Evolutionary conservation across 2,113 vertebrate genomes (phyloP).

Genomic region (Cryptomyrus ogoouensis): DNA sequence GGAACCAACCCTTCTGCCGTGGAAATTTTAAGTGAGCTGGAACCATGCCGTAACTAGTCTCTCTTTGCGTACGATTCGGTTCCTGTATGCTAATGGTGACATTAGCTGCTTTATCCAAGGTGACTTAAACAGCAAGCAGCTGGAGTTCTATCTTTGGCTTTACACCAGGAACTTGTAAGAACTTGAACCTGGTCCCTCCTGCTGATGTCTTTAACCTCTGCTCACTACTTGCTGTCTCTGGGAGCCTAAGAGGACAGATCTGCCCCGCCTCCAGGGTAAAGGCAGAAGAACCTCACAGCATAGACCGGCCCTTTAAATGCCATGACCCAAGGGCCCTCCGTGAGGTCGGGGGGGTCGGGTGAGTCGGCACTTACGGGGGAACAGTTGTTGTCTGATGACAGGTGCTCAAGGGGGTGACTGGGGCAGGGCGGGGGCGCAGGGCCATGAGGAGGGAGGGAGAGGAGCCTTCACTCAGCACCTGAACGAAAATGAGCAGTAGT

Average conservation of each 20-base stretch:
- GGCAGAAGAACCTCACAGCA: background rate
- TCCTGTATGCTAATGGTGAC: background rate
- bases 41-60: background rate
- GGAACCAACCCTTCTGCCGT: background rate
- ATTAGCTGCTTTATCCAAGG: background rate
- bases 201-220: background rate
- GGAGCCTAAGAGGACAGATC: background rate
- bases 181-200: background rate
- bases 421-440: constrained; percentile 1
- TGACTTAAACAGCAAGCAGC: background rate
- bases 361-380: constrained; percentile 14
- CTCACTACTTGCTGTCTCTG: background rate
- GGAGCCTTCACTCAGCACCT: background rate
- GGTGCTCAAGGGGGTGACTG: constrained; percentile 38
- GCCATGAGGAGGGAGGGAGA: background rate
- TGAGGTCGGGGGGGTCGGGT: constrained; percentile 11
- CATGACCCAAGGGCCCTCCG: background rate
- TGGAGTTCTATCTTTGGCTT: background rate
- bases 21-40: background rate
- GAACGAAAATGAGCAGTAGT: background rate
- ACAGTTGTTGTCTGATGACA: constrained; percentile 51
- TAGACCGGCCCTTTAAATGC: background rate
- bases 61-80: background rate
- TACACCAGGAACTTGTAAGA: background rate
- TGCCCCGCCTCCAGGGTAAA: background rate